Percentiles rank a stretch among this genome's conserved stretches.
Conservation (phyloP, 2,797 vertebrate genomes). For the Melanotaenia nigrans region DNA sequence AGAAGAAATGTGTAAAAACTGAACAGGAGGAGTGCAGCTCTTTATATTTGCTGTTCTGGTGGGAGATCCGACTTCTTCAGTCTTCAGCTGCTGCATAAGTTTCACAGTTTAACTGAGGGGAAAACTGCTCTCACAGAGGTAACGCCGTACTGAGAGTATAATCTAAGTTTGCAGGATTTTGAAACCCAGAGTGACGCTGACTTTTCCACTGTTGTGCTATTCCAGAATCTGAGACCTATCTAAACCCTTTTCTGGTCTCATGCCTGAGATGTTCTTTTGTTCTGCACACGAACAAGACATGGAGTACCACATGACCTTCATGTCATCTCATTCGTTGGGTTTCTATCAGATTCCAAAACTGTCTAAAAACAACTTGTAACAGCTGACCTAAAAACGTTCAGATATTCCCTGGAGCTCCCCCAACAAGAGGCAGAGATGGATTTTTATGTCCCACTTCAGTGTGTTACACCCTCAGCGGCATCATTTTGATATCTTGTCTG, state of each 20-base stretch:
- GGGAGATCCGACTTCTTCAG: neutral
- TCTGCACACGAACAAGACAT: neutral
- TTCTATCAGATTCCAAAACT: slow-evolving; percentile 5
- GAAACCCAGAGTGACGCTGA: neutral
- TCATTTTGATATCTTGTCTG: slow-evolving; percentile 51
- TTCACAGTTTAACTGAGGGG: too few relatives aligned
- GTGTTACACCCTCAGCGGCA: slow-evolving; percentile 17
- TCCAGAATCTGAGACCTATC: neutral
- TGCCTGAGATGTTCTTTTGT: neutral
- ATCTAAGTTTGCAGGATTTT: neutral
- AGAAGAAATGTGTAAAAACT: neutral
- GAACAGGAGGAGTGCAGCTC: neutral
- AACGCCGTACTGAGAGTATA: too few relatives aligned
- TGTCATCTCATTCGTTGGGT: neutral
- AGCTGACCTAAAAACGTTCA: neutral
- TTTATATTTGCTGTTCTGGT: neutral
- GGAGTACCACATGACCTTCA: neutral
- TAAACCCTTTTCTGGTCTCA: neutral
- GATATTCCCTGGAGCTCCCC: neutral
- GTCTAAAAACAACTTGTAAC: neutral
- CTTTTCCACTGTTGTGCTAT: neutral
- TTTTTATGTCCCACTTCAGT: neutral
- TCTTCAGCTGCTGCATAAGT: neutral
- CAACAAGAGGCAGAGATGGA: neutral
- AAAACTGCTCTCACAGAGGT: too few relatives aligned